A percentile compares a stretch with the other conserved stretches of the same genome.
phyloP scores from a whole-genome alignment of 2,888 invertebrate genomes.

The Cheilosia impressa region DNA sequence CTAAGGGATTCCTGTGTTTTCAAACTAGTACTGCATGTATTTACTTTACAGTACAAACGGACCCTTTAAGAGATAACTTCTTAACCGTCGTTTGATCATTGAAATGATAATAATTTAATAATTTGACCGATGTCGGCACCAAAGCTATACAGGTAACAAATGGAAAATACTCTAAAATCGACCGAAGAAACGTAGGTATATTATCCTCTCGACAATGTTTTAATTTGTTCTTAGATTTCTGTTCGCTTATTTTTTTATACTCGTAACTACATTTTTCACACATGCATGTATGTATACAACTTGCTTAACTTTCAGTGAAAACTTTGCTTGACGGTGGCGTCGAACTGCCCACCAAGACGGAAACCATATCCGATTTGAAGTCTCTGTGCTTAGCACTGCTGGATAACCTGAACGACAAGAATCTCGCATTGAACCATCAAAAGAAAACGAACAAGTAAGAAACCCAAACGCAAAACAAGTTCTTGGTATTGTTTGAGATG shows the following conservation, averaged over 20 bases:
- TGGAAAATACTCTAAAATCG: too few relatives aligned
- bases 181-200: too few relatives aligned
- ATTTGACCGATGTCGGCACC: too few relatives aligned
- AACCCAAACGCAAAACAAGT: not conserved
- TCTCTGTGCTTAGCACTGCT: slow-evolving; percentile 91
- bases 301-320: slow-evolving; percentile 86
- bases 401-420: slow-evolving; percentile 94
- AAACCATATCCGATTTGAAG: slow-evolving; percentile 90
- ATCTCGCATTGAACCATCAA: slow-evolving; percentile 92
- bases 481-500: slow-evolving; percentile 52
- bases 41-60: too few relatives aligned
- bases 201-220: not conserved
- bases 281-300: not conserved
- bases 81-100: too few relatives aligned
- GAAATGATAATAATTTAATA: too few relatives aligned
- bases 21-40: too few relatives aligned
- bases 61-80: too few relatives aligned
- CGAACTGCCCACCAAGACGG: slow-evolving; percentile 86
- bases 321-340: slow-evolving; percentile 89
- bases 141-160: too few relatives aligned
- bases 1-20: too few relatives aligned
- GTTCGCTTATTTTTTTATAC: not conserved
- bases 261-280: not conserved
- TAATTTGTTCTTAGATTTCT: not conserved
- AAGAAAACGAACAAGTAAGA: slow-evolving; percentile 92